phyloP scores from a whole-genome alignment of 2,797 vertebrate species.

The Danio choprae region DNA sequence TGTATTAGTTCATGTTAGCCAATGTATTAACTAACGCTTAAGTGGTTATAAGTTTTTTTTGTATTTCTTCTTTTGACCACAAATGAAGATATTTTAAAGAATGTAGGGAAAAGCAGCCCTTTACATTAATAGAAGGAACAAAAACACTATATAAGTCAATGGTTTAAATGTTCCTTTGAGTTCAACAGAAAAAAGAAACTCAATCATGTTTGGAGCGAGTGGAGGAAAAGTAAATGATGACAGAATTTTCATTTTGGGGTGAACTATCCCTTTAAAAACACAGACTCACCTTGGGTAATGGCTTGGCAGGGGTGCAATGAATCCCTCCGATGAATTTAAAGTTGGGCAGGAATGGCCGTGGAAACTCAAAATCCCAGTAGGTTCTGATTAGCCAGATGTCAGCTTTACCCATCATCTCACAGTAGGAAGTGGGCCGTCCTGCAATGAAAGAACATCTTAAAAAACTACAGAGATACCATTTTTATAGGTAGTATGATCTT shows the following conservation, averaged over 20 bases:
- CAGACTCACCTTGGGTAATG: constrained; percentile 82
- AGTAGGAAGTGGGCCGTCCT: constrained; percentile 75
- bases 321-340: constrained; percentile 91
- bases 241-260: neutral
- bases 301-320: constrained; percentile 89
- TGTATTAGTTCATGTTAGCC: too few relatives aligned
- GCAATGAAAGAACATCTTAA: neutral
- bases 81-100: too few relatives aligned
- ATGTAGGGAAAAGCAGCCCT: too few relatives aligned
- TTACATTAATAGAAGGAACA: too few relatives aligned
- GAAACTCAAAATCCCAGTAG: constrained; percentile 94
- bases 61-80: too few relatives aligned
- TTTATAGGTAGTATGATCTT: neutral
- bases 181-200: too few relatives aligned
- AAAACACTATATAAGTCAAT: too few relatives aligned
- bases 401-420: constrained; percentile 85
- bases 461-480: neutral
- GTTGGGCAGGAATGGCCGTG: constrained; percentile 88
- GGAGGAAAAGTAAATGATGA: too few relatives aligned
- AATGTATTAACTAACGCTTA: too few relatives aligned
- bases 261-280: neutral
- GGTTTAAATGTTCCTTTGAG: too few relatives aligned
- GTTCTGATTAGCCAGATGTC: constrained; percentile 92
- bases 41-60: too few relatives aligned
- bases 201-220: too few relatives aligned